Percentiles rank a stretch among this genome's conserved stretches.
These are phyloP conservation scores for Marisa cornuarietis DNA, from an alignment of 1,140 invertebrate species.

Conservation along the genomic window DNA sequence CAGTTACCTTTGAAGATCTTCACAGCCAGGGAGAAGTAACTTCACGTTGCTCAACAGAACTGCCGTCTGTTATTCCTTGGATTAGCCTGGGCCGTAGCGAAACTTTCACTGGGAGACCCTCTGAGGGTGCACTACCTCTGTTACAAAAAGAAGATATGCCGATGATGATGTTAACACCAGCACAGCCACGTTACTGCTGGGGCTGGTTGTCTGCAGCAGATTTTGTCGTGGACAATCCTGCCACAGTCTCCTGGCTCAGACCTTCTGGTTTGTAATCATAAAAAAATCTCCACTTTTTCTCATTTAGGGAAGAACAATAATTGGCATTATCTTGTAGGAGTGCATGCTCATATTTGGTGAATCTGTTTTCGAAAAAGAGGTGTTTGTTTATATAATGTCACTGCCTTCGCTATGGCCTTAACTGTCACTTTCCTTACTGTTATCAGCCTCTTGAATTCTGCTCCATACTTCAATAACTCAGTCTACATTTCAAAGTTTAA, in stretches of 20 bases:
- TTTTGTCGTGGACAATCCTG: slow-evolving; percentile 38
- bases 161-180: slow-evolving; percentile 26
- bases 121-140: background rate
- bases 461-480: no score
- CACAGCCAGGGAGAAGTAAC: slow-evolving; percentile 8
- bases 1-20: slow-evolving; percentile 16
- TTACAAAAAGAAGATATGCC: background rate
- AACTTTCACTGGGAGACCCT: slow-evolving; percentile 10
- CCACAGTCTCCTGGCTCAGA: slow-evolving; percentile 31
- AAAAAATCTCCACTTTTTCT: no score
- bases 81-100: slow-evolving; percentile 19
- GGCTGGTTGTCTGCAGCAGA: slow-evolving; percentile 33
- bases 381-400: no score
- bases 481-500: no score
- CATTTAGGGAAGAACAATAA: no score
- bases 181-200: slow-evolving; percentile 38
- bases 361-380: no score
- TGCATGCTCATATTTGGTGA: no score
- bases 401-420: no score
- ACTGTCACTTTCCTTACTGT: no score
- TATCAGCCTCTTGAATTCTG: no score
- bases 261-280: no score
- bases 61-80: slow-evolving; percentile 11
- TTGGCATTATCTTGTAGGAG: no score
- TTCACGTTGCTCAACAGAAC: background rate